phyloP scores from a whole-genome alignment of 1,140 invertebrate species.

The Drosophila suzukii region DNA sequence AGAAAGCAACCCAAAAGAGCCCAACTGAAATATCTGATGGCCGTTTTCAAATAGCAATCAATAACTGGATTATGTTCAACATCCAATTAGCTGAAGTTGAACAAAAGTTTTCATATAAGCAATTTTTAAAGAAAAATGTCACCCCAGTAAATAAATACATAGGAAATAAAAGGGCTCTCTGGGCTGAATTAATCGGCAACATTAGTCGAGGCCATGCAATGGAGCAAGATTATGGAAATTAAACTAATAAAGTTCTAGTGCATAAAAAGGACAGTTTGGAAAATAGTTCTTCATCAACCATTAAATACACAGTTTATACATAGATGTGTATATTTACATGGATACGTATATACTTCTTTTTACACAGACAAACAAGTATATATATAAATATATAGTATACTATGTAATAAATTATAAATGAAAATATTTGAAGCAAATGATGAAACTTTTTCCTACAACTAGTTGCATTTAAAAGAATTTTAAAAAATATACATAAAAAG shows the following conservation, averaged over 20 bases:
- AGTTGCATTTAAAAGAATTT: conserved; percentile 82
- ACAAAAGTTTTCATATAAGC: conserved; percentile 63
- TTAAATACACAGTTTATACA: conserved; percentile 36
- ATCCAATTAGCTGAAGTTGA: conserved; percentile 61
- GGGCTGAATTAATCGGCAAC: conserved; percentile 26
- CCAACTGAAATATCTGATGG: conserved; percentile 39
- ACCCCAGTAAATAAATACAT: conserved; percentile 65
- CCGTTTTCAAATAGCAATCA: conserved; percentile 56
- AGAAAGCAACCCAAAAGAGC: conserved; percentile 19
- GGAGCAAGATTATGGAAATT: conserved; percentile 22
- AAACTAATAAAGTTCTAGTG: conserved; percentile 54
- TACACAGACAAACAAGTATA: conserved; percentile 64
- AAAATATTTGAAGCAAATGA: conserved; percentile 69
- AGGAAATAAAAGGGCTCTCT: conserved; percentile 47
- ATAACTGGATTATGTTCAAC: conserved; percentile 54
- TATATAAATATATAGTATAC: conserved; percentile 67
- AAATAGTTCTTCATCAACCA: conserved; percentile 59
- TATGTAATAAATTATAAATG: conserved; percentile 50
- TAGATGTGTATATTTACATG: conserved; percentile 37
- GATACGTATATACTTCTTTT: conserved; percentile 67
- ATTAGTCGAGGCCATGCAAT: conserved; percentile 33
- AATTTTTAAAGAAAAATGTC: conserved; percentile 65
- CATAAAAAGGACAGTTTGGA: conserved; percentile 62
- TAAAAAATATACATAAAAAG: conserved; percentile 78
- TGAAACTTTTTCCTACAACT: conserved; percentile 81